A percentile compares a stretch with the other conserved stretches of the same genome.
phyloP scores from a whole-genome alignment of 2,888 invertebrate genomes.

The Hybos culiciformis region DNA sequence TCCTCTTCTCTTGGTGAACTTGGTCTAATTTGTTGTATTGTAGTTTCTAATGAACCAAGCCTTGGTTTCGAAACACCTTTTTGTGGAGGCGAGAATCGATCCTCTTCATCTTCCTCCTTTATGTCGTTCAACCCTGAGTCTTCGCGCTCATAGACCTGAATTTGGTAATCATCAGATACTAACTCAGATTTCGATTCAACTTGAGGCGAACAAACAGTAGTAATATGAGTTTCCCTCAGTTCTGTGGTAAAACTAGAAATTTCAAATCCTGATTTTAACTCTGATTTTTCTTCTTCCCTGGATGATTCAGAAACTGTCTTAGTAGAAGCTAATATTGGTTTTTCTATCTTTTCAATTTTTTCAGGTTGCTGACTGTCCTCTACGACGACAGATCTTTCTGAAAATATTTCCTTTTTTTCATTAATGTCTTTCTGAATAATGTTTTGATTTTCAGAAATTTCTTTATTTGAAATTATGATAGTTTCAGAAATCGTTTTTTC shows the following conservation, averaged over 20 bases:
- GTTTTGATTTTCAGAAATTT: too few relatives aligned
- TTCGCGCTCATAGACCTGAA: constrained; percentile 28
- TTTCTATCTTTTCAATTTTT: too few relatives aligned
- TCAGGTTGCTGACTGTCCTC: too few relatives aligned
- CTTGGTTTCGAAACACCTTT: constrained; percentile 15
- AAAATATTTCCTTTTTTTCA: too few relatives aligned
- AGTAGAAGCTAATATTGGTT: neutral
- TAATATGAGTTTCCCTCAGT: constrained; percentile 58
- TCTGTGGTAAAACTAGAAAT: constrained; percentile 45
- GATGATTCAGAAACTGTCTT: neutral
- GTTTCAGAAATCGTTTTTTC: too few relatives aligned
- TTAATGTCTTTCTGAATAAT: too few relatives aligned
- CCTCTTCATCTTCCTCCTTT: constrained; percentile 37
- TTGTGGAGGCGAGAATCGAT: constrained; percentile 27
- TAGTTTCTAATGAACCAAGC: neutral
- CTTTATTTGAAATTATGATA: too few relatives aligned
- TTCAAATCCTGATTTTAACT: constrained; percentile 28
- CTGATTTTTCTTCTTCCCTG: constrained; percentile 14
- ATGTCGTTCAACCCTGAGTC: constrained; percentile 33
- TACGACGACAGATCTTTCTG: too few relatives aligned
- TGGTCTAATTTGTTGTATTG: constrained; percentile 26
- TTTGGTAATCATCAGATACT: constrained; percentile 35
- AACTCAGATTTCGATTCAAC: constrained; percentile 35
- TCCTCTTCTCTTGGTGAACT: constrained; percentile 47
- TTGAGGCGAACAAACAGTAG: constrained; percentile 52